Conservation (phyloP, 2,888 invertebrate species). For the Aporophyla lueneburgensis region DNA sequence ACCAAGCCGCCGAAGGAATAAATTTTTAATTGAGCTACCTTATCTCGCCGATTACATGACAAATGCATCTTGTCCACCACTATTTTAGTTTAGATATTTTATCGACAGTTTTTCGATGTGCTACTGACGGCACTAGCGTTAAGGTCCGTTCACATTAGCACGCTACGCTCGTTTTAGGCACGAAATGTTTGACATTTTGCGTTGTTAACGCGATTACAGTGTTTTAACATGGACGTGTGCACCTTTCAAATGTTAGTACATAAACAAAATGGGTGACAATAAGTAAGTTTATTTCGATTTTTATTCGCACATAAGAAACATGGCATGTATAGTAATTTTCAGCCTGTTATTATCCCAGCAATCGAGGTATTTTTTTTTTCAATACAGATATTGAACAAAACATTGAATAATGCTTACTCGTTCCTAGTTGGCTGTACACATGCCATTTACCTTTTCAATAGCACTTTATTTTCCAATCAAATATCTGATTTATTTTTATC, state of each 20-base stretch:
- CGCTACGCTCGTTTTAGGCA: slow-evolving; percentile 61
- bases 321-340: not conserved
- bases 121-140: slow-evolving; percentile 60
- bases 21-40: slow-evolving; percentile 80
- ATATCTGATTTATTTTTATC: slow-evolving; percentile 37
- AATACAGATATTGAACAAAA: not conserved
- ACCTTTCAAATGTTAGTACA: slow-evolving; percentile 25
- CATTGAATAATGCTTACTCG: not conserved
- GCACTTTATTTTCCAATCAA: slow-evolving; percentile 39
- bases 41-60: slow-evolving; percentile 77
- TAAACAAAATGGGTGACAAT: slow-evolving; percentile 1
- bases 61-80: slow-evolving; percentile 72
- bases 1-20: slow-evolving; percentile 74
- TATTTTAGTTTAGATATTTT: slow-evolving; percentile 67
- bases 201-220: slow-evolving; percentile 55
- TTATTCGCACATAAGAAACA: not conserved
- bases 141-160: slow-evolving; percentile 62
- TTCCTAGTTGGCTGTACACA: not conserved
- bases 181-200: slow-evolving; percentile 65
- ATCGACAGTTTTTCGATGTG: slow-evolving; percentile 57
- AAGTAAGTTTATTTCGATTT: not conserved
- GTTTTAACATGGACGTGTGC: slow-evolving; percentile 52
- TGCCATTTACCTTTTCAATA: slow-evolving; percentile 12
- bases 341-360: too few relatives aligned
- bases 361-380: not conserved